These are phyloP conservation scores for Lycocorax pyrrhopterus DNA, from an alignment of 2,113 vertebrate genomes.

Conservation along the genomic window DNA sequence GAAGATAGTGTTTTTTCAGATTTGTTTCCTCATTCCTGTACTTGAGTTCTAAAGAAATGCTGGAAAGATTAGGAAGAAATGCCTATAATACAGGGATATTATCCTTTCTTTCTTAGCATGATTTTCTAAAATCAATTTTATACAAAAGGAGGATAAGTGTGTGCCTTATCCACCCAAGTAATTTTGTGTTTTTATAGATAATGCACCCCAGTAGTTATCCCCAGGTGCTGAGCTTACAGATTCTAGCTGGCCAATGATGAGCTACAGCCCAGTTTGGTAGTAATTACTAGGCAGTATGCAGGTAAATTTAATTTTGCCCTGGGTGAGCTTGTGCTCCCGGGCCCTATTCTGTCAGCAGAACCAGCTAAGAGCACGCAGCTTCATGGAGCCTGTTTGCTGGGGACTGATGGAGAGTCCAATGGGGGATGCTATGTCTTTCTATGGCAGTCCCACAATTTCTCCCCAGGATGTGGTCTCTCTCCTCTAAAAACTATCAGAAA, in stretches of 20 bases:
- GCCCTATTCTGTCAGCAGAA: not conserved
- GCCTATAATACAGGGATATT: not conserved
- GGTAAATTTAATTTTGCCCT: not conserved
- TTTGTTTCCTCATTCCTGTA: not conserved
- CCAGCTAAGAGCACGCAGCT: not conserved
- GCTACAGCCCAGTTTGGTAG: not conserved
- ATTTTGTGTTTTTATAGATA: not conserved
- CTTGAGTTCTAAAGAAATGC: not conserved
- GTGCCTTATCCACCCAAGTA: not conserved
- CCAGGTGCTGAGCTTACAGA: not conserved
- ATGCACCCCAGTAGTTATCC: not conserved
- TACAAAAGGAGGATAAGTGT: not conserved
- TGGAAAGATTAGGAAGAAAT: not conserved
- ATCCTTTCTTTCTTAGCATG: not conserved
- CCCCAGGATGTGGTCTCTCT: not conserved
- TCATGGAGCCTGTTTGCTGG: not conserved
- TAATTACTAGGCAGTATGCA: not conserved
- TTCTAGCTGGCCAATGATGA: not conserved
- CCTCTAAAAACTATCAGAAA: not conserved
- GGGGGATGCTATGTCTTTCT: not conserved
- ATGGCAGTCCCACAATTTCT: not conserved
- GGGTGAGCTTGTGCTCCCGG: not conserved
- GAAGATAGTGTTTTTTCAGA: not conserved
- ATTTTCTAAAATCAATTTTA: not conserved
- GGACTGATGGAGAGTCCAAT: not conserved